A percentile compares a stretch with the other conserved stretches of the same genome.
phyloP scores from a whole-genome alignment of 2,113 vertebrate species.

The Rhizomys pruinosus region DNA sequence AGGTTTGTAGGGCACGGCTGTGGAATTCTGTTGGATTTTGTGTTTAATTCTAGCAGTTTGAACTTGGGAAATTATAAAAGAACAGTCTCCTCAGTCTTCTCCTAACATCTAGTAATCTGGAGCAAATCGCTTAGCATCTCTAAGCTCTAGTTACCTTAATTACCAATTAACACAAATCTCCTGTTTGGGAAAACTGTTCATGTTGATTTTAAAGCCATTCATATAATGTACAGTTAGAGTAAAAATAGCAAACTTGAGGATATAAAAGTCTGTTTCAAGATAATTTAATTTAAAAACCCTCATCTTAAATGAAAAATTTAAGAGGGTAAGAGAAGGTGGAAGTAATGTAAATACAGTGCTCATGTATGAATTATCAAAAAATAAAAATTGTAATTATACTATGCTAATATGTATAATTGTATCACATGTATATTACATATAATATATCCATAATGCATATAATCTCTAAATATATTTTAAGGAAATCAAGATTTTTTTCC shows the following conservation, averaged over 20 bases:
- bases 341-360: too few species aligned
- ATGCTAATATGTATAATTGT: neutral
- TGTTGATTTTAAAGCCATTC: neutral
- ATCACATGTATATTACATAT: too few species aligned
- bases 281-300: neutral
- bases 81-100: neutral
- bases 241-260: neutral
- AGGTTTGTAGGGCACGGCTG: slow-evolving; percentile 49
- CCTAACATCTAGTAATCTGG: neutral
- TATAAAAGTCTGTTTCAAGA: neutral
- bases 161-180: neutral
- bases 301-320: neutral
- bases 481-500: neutral
- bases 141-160: neutral
- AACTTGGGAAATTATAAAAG: neutral
- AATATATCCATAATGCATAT: too few species aligned
- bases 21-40: slow-evolving; percentile 47
- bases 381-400: neutral
- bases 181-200: too few species aligned
- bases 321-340: too few species aligned
- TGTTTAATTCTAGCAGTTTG: slow-evolving; percentile 15
- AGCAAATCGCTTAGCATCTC: neutral
- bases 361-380: too few species aligned
- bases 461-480: too few species aligned
- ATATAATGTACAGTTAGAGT: neutral